Conservation (phyloP, 2,113 vertebrate species). For the Rattus norvegicus region GRCr8 NC_086031.1:93710501-93711000, state of each 20-base stretch:
- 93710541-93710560: background rate
- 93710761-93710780: background rate
- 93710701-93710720: background rate
- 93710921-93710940: slow-evolving; percentile 7
- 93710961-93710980: background rate
- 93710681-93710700: background rate
- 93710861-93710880: background rate
- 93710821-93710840: background rate
- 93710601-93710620: too few species aligned
- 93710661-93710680: too few species aligned
- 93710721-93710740: background rate
- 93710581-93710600: too few species aligned
- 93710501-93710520: too few species aligned
- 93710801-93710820: slow-evolving; percentile 9
- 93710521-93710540: background rate
- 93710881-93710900: background rate
- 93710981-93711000: background rate
- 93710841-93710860: background rate
- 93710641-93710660: too few species aligned
- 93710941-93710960: background rate
- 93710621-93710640: too few species aligned
- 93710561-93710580: too few species aligned
- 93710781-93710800: slow-evolving; percentile 3
- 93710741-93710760: background rate
- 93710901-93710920: background rate